Evolutionary conservation across 1,140 invertebrate species (phyloP).

Genomic region (Chelonus insularis): DNA sequence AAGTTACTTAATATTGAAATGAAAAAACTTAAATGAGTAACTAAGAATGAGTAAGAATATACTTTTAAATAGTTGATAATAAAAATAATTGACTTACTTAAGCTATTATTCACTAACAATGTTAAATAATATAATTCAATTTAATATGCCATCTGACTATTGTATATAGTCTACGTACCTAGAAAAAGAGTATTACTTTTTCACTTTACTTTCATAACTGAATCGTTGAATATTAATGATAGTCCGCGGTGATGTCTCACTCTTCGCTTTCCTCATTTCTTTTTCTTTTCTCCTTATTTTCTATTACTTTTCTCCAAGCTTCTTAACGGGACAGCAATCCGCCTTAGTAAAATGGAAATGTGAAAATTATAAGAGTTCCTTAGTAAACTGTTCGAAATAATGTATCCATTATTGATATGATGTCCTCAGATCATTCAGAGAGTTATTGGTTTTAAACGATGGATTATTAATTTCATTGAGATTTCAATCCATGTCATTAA

Average conservation of each 20-base stretch:
- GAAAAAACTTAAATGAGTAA: neutral
- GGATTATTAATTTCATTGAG: too few relatives aligned
- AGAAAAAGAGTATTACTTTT: slow-evolving; percentile 49
- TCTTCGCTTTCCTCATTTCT: slow-evolving; percentile 7
- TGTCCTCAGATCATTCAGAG: neutral
- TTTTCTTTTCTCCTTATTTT: slow-evolving; percentile 1
- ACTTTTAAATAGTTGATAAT: slow-evolving; percentile 26
- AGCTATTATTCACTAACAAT: slow-evolving; percentile 47
- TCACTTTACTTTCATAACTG: slow-evolving; percentile 59
- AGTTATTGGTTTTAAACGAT: neutral
- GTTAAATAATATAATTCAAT: slow-evolving; percentile 55
- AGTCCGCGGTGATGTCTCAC: slow-evolving; percentile 30
- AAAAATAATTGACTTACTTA: slow-evolving; percentile 46
- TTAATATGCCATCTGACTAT: slow-evolving; percentile 42
- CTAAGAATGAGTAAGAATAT: neutral
- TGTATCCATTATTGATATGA: slow-evolving; percentile 45
- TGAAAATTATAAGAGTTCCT: slow-evolving; percentile 55
- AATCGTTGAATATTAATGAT: slow-evolving; percentile 58
- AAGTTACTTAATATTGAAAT: too few relatives aligned
- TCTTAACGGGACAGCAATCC: slow-evolving; percentile 35
- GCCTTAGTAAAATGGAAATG: slow-evolving; percentile 50
- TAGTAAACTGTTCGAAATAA: slow-evolving; percentile 48
- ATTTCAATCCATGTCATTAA: too few relatives aligned
- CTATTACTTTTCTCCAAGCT: slow-evolving; percentile 32
- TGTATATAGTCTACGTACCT: slow-evolving; percentile 20